Evolutionary conservation across 2,888 invertebrate species (phyloP).

Genomic region (Syrphus vitripennis): DNA sequence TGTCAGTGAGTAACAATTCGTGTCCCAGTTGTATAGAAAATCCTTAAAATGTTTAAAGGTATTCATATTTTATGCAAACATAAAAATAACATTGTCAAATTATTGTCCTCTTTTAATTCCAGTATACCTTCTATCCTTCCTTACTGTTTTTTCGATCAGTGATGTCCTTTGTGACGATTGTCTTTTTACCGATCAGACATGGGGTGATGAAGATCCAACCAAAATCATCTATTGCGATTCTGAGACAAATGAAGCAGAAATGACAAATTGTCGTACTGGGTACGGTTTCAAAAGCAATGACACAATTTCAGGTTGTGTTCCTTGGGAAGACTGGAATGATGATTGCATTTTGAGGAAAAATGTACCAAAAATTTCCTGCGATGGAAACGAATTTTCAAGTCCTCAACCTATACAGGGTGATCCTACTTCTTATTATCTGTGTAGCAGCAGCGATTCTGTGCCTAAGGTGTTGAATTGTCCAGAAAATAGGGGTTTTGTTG

Average conservation of each 20-base stretch:
- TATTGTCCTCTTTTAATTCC: no score
- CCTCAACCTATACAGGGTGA: conserved; percentile 66
- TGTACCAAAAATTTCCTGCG: neutral
- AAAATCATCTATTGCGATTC: conserved; percentile 76
- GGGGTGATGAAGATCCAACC: conserved; percentile 78
- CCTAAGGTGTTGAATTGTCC: conserved; percentile 62
- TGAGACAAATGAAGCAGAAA: conserved; percentile 73
- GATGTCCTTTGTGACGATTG: neutral
- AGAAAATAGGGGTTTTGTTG: conserved; percentile 63
- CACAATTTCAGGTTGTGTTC: conserved; percentile 76
- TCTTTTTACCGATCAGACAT: conserved; percentile 62
- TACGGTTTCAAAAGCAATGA: conserved; percentile 77
- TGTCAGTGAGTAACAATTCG: neutral
- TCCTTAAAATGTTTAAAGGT: conserved; percentile 47
- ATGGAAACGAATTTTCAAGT: conserved; percentile 10
- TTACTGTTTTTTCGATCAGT: conserved; percentile 17
- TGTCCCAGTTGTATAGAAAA: neutral
- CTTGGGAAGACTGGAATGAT: conserved; percentile 75
- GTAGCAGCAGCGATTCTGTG: conserved; percentile 15
- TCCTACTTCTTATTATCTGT: conserved; percentile 71
- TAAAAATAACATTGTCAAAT: no score
- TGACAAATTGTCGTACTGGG: conserved; percentile 74
- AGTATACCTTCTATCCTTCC: neutral
- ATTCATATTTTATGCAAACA: neutral
- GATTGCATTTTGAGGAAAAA: neutral